Evolutionary conservation across 2,113 vertebrate genomes (phyloP), one percentile per base, ranked within the genome.

Genomic region (Lampris incognitus): DNA sequence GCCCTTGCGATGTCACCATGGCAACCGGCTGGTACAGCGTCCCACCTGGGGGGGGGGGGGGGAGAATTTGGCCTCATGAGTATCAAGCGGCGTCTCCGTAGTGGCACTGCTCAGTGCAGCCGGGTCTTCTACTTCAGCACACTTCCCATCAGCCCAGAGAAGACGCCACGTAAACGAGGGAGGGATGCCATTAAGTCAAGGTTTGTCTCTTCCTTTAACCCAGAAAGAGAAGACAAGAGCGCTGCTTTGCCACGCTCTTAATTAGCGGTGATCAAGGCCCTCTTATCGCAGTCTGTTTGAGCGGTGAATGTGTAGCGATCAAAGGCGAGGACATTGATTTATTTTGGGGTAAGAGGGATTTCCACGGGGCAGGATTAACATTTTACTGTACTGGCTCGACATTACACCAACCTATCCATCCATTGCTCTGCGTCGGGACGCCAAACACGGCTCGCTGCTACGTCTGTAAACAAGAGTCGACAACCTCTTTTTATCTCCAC

Each of bases 1-100:
- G 97, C 92, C 97, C 98, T 93, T 99, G 98, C 59, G 98, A 98
- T 71, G 97, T 99, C 95, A 99, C 97, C 98, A 99, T 99, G 1
- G 98, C 94, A 96, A 99, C 97, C 0, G 98, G 97, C 94, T 99
- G 97, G 95, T 99, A 99, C 93, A 99, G 85, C 74, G 97, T 95
- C 92, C 97, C 97, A 93, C 97, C 97, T 98, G 93, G 93, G 85
- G 24, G 24, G 24, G 24, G 24, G 24, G 24, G 24, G 62, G 88
- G 81, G 89, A 92, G 78, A 90, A 86, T 87, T 88, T 85, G 88
- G 74, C 82, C 52, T 86, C 80, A 82, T 86, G 67, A 87, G 83
- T 82, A 75, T 85, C 71, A 84, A 89, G 82, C 83, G 79, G 76
- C 81, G 83, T 76, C 79, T 64, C 65, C 72, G 78, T 38, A 68